A percentile compares a stretch with the other conserved stretches of the same genome.
These are phyloP conservation scores for Protosalanx chinensis DNA, from an alignment of 2,797 vertebrate genomes.

Conservation along the genomic window DNA sequence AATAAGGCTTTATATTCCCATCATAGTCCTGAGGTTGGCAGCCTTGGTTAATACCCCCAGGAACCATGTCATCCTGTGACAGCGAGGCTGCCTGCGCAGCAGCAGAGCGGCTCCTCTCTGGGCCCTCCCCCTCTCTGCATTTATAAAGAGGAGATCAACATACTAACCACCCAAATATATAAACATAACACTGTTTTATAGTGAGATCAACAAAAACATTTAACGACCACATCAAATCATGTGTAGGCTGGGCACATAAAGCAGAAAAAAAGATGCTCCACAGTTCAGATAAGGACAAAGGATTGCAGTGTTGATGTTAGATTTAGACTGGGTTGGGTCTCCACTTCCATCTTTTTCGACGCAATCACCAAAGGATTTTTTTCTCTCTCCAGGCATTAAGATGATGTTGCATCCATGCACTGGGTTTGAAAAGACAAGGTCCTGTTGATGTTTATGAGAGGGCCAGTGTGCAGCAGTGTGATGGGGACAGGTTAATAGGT, in stretches of 20 bases:
- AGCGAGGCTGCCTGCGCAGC: conserved; percentile 70
- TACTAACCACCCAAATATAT: background rate
- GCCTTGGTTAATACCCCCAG: conserved; percentile 32
- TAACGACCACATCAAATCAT: background rate
- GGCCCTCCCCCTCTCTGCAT: conserved; percentile 14
- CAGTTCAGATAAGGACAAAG: conserved; percentile 15
- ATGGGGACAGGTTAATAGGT: conserved; percentile 46
- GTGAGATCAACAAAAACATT: background rate
- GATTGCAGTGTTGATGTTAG: too few relatives aligned
- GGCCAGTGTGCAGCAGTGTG: conserved; percentile 23
- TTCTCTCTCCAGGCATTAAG: too few relatives aligned
- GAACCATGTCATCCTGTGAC: conserved; percentile 42
- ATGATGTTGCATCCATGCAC: conserved; percentile 7
- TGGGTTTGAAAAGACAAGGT: conserved; percentile 44
- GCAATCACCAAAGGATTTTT: too few relatives aligned
- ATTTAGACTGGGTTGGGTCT: too few relatives aligned
- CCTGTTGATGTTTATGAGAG: conserved; percentile 31
- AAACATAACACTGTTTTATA: background rate
- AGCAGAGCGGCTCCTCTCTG: conserved; percentile 39
- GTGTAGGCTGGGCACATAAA: background rate
- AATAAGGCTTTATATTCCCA: conserved; percentile 53
- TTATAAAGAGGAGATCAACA: background rate
- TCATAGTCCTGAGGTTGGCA: conserved; percentile 49
- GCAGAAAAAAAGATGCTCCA: background rate
- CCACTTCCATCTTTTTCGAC: too few relatives aligned